These are phyloP conservation scores for Drepana arcuata DNA, from an alignment of 1,140 invertebrate species.

Conservation along the genomic window DNA sequence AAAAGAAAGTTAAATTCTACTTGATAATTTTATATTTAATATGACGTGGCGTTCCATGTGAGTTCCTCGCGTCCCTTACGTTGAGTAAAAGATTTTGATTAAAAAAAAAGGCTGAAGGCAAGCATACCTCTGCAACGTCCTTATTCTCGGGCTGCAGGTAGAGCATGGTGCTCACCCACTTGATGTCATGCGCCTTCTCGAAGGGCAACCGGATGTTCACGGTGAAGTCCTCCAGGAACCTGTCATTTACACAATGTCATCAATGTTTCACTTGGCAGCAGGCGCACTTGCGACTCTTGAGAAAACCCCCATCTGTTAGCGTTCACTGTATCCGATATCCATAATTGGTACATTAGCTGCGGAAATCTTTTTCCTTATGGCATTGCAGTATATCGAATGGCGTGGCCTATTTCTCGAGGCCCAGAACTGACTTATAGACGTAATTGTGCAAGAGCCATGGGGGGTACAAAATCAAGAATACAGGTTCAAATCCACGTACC, in stretches of 20 bases:
- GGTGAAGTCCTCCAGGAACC: slow-evolving; percentile 30
- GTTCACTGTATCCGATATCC: too few species aligned
- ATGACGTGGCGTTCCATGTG: neutral
- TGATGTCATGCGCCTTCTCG: slow-evolving; percentile 62
- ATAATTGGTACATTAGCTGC: too few species aligned
- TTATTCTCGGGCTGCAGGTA: slow-evolving; percentile 39
- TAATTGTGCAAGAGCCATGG: too few species aligned
- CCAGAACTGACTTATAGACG: too few species aligned
- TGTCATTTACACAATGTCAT: too few species aligned
- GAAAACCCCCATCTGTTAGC: too few species aligned
- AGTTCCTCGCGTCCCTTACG: neutral
- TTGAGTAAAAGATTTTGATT: neutral
- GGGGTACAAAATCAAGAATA: too few species aligned
- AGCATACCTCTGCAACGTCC: slow-evolving; percentile 38
- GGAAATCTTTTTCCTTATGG: too few species aligned
- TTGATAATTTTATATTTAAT: neutral
- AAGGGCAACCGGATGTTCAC: slow-evolving; percentile 41
- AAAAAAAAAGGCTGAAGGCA: neutral
- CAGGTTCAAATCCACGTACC: too few species aligned
- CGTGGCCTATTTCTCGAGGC: too few species aligned
- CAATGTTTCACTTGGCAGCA: too few species aligned
- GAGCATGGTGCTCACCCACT: slow-evolving; percentile 32
- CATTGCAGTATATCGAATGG: neutral
- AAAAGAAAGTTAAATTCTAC: too few species aligned
- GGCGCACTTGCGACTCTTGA: neutral